Evolutionary conservation across 2,888 invertebrate species (phyloP).

Genomic region (Hirtodrosophila trivittata): DNA sequence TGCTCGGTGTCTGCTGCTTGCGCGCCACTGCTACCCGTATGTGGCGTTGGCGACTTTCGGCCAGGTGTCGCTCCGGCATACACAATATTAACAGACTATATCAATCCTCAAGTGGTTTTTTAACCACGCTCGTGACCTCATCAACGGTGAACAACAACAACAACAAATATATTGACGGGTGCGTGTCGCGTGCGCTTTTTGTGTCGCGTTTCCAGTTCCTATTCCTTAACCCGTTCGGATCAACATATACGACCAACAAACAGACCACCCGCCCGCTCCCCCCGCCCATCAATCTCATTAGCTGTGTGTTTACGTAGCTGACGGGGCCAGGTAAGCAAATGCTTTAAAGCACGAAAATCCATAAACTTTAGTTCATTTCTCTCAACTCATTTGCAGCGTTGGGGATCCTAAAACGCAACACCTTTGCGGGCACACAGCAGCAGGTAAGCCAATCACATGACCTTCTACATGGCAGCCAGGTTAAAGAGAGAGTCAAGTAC

Average conservation of each 20-base stretch:
- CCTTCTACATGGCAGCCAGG: too few relatives aligned
- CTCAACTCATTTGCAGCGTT: slow-evolving; percentile 5
- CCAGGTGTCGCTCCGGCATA: slow-evolving; percentile 43
- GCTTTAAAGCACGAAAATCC: neutral
- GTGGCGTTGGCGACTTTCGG: slow-evolving; percentile 61
- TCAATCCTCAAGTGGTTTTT: slow-evolving; percentile 61
- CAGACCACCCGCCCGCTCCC: too few relatives aligned
- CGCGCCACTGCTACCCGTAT: slow-evolving; percentile 48
- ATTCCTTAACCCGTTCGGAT: neutral
- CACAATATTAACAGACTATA: slow-evolving; percentile 19
- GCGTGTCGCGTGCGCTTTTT: slow-evolving; percentile 33
- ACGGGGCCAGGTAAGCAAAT: slow-evolving; percentile 23
- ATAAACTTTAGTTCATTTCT: neutral
- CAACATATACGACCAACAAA: neutral
- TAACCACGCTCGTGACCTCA: slow-evolving; percentile 61
- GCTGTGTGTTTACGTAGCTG: slow-evolving; percentile 7
- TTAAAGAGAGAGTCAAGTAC: too few relatives aligned
- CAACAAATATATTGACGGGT: slow-evolving; percentile 17
- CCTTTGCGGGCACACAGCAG: slow-evolving; percentile 25
- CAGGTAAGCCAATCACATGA: slow-evolving; percentile 44
- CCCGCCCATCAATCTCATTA: neutral
- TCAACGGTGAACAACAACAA: slow-evolving; percentile 36
- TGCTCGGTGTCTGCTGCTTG: neutral
- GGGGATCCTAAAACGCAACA: slow-evolving; percentile 3
- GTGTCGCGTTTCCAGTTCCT: slow-evolving; percentile 8